Percentiles rank a stretch among this genome's conserved stretches.
Conservation (phyloP, 2,797 vertebrate genomes). For the Amphiprion clarkii region DNA sequence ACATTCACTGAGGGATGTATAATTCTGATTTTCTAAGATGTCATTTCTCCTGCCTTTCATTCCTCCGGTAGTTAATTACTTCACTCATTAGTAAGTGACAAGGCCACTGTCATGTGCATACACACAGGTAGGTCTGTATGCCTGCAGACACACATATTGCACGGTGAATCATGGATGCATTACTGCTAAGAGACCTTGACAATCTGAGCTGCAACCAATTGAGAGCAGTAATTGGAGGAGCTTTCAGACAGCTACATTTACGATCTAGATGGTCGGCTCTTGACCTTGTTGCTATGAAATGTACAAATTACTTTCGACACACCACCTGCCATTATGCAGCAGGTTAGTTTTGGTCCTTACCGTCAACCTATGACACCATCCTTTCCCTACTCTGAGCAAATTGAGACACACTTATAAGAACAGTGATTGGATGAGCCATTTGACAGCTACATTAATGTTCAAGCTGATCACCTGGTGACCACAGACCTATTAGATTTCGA, state of each 20-base stretch:
- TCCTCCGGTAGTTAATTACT: constrained; percentile 53
- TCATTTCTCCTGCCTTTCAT: constrained; percentile 34
- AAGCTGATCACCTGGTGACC: constrained; percentile 40
- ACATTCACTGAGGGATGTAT: constrained; percentile 29
- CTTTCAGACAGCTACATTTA: constrained; percentile 78
- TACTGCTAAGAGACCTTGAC: constrained; percentile 78
- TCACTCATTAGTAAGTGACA: constrained; percentile 66
- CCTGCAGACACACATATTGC: constrained; percentile 21
- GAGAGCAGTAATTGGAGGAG: constrained; percentile 74
- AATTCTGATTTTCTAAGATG: constrained; percentile 48
- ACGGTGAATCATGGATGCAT: constrained; percentile 43
- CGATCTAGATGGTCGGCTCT: constrained; percentile 60
- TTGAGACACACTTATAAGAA: constrained; percentile 5
- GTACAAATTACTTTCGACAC: constrained; percentile 67
- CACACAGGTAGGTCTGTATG: not conserved
- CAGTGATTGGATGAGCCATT: constrained; percentile 22
- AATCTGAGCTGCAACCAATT: constrained; percentile 76
- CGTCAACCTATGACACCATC: not conserved
- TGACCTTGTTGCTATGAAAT: constrained; percentile 73
- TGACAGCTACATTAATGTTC: constrained; percentile 60
- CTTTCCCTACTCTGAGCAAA: constrained; percentile 13
- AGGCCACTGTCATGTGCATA: constrained; percentile 33
- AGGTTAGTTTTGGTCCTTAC: constrained; percentile 5
- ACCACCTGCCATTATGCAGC: constrained; percentile 34
- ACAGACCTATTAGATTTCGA: constrained; percentile 33